A percentile compares a stretch with the other conserved stretches of the same genome.
phyloP scores from a whole-genome alignment of 2,888 invertebrate genomes.

The Oxycera nigricornis region DNA sequence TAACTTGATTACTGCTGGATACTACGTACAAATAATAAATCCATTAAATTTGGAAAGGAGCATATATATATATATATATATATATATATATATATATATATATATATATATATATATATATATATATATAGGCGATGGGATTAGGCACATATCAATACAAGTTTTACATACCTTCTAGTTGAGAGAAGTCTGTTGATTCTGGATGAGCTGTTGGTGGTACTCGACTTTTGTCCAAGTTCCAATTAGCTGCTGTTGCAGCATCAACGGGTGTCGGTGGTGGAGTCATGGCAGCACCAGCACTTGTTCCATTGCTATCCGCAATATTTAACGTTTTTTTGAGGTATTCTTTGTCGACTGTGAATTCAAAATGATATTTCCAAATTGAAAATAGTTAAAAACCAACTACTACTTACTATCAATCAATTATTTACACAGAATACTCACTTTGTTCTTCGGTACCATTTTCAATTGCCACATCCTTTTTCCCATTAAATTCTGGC shows the following conservation, averaged over 20 bases:
- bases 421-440: neutral
- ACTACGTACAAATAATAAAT: too few relatives aligned
- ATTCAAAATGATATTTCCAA: too few relatives aligned
- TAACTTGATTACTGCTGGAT: too few relatives aligned
- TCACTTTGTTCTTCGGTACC: neutral
- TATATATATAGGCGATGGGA: too few relatives aligned
- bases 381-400: neutral
- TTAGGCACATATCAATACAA: neutral
- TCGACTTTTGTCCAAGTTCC: slow-evolving; percentile 42
- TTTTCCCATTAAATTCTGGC: slow-evolving; percentile 67
- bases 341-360: slow-evolving; percentile 42
- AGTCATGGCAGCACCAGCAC: slow-evolving; percentile 16
- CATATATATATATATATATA: too few relatives aligned
- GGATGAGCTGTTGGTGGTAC: slow-evolving; percentile 48
- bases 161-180: slow-evolving; percentile 42
- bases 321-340: slow-evolving; percentile 40
- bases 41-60: too few relatives aligned
- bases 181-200: slow-evolving; percentile 45
- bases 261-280: slow-evolving; percentile 50
- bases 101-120: too few relatives aligned
- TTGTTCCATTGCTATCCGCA: slow-evolving; percentile 2
- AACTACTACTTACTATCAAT: neutral
- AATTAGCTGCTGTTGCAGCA: slow-evolving; percentile 40
- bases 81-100: too few relatives aligned
- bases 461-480: slow-evolving; percentile 55